These are phyloP conservation scores for Plebejus argus DNA, from an alignment of 2,888 invertebrate species.

Conservation along the genomic window DNA sequence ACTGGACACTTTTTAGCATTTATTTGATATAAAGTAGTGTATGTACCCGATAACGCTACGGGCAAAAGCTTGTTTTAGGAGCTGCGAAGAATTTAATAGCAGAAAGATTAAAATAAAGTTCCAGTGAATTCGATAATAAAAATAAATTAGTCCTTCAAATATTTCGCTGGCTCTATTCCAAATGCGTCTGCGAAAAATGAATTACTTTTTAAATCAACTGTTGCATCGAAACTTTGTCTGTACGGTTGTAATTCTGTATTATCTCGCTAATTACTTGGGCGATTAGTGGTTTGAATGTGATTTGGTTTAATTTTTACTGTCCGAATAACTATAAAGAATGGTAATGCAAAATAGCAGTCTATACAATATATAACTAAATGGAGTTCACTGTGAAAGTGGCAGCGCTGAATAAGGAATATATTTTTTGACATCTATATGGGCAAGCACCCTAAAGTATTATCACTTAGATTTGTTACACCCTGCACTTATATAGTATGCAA, in stretches of 20 bases:
- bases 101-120: constrained; percentile 12
- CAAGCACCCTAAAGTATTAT: too few relatives aligned
- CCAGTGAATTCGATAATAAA: constrained; percentile 21
- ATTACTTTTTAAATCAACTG: constrained; percentile 22
- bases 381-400: too few relatives aligned
- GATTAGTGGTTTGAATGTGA: background rate
- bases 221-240: background rate
- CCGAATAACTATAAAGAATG: too few relatives aligned
- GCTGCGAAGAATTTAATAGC: background rate
- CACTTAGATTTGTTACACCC: too few relatives aligned
- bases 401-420: too few relatives aligned
- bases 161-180: constrained; percentile 20
- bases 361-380: too few relatives aligned
- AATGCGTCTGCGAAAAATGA: constrained; percentile 22
- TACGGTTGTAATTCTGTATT: background rate
- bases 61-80: background rate
- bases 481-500: too few relatives aligned
- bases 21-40: background rate
- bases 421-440: too few relatives aligned
- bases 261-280: background rate
- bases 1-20: too few relatives aligned
- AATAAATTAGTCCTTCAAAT: constrained; percentile 19
- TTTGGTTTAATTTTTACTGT: background rate
- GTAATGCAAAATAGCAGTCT: too few relatives aligned
- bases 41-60: background rate